Base-by-base conservation (phyloP, 2,888 invertebrate species). In the Drosophila sordidula region DNA sequence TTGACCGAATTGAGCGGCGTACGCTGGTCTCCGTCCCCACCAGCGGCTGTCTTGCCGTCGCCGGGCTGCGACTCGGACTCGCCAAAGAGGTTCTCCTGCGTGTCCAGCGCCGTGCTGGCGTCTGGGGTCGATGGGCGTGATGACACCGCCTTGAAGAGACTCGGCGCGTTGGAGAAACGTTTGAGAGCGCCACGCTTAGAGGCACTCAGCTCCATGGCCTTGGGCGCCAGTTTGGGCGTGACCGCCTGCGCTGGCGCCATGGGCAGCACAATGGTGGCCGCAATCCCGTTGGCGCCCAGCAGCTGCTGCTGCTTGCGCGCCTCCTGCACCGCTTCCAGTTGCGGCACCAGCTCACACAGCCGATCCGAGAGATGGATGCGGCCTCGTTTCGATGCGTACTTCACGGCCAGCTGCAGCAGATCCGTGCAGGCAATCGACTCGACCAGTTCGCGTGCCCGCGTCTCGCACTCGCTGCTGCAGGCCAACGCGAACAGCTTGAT, bases 401-500 rank as follows among this genome's bases (percentile, higher is more conserved):
- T 97, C n/a, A 97, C 95, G 1, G 97, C 98, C 38, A 98, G 93
- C 70, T 96, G 96, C 38, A 98, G 92, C 0, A 97, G 93, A 45
- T 96, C 95, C 2, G 95, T 95, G 84, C 96, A 96, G 22, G 95
- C 95, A 87, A 98, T 94, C 80, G 97, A 93, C 88, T 96, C 95
- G 91, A 97, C 96, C 16, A 98, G 93, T 92, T 98, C 98, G 49
- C 97, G 93, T 0, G 98, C 98, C 41, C 98, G 94, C 83, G 95
- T 95, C 89, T 98, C 98, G 75, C 96, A 94, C 91, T 97, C 96
- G 77, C 95, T 95, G 78, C 96, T 95, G 88, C 97, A 97, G 1
- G 98, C 96, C 92, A 98, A 96, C 46, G 97, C 97, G 93, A 98
- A 98, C 47, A 98, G 92, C 92, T 97, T 97, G 77, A 98, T 94